Conservation (phyloP, 2,888 invertebrate species). For the Tipula helvola region DNA sequence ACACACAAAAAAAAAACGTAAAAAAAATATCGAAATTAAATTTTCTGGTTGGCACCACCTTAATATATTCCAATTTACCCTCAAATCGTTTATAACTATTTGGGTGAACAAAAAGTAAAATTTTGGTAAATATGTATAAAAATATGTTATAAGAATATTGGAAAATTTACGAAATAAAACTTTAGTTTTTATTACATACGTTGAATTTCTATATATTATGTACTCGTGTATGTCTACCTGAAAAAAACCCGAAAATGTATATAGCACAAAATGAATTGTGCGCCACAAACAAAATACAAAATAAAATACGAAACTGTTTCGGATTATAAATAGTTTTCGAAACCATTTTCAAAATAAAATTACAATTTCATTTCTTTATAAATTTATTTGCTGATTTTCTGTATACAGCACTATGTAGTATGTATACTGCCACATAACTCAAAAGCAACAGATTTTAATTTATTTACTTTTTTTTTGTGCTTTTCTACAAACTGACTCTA, state of each 20-base stretch:
- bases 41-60: not conserved
- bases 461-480: not conserved
- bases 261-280: not conserved
- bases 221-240: no score
- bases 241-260: not conserved
- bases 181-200: not conserved
- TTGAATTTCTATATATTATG: no score
- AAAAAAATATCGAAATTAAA: not conserved
- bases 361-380: not conserved
- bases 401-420: not conserved
- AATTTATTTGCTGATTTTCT: not conserved
- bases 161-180: not conserved
- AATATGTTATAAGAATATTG: not conserved
- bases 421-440: not conserved
- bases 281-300: not conserved
- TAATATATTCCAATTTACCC: not conserved
- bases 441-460: not conserved
- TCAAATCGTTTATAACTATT: not conserved
- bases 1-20: not conserved
- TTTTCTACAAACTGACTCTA: not conserved
- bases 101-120: not conserved
- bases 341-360: not conserved
- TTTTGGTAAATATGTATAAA: no score
- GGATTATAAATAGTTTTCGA: not conserved
- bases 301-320: not conserved